Base-by-base conservation (phyloP, 2,113 vertebrate species). In the Ameiurus melas region DNA sequence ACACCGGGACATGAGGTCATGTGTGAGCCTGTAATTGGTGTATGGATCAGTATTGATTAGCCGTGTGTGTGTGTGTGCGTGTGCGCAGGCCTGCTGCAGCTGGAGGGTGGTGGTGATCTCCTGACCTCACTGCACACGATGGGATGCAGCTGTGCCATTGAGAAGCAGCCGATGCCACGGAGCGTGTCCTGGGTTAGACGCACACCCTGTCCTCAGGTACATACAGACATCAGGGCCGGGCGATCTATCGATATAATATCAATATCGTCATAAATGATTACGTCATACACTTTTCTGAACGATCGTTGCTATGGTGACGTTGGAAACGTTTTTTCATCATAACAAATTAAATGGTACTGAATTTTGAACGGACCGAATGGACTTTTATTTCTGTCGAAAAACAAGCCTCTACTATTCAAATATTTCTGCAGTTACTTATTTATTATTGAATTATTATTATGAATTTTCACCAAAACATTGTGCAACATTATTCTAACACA, bases 131-230 rank as follows among this genome's bases (percentile, higher is more conserved):
- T 99, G 88, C 97, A 98, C 92, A 90, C 95, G 80, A 95, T 97
- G 82, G 96, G 94, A 55, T 97, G 96, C 85, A 93, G 91, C 90
- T 98, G 96, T 73, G 94, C 95, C 85, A 94, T 98, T 3, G 96
- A 97, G 94, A 94, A 92, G 0, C 97, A 97, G 57, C 62, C 92
- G 0, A 82, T 99, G 81, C 95, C 96, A 7, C 92, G 93, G 89
- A 97, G 98, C 79, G 91, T 99, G 77, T 95, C 94, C 57, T 99
- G 97, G 98, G 94, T 94, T 90, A 96, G 97, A 90, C 95, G 93
- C 89, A 30, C 93, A 7, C 91, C 82, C 12, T 83, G 87, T 2
- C 19, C 55, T 51, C 94, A 96, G 96, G 97, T 97, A 85, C 75
- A 55, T 13, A 58, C 55, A 43, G 30, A 25, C 16, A 84, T 51